Conservation (phyloP, 2,888 invertebrate species). For the Nomada goodeniana region DNA sequence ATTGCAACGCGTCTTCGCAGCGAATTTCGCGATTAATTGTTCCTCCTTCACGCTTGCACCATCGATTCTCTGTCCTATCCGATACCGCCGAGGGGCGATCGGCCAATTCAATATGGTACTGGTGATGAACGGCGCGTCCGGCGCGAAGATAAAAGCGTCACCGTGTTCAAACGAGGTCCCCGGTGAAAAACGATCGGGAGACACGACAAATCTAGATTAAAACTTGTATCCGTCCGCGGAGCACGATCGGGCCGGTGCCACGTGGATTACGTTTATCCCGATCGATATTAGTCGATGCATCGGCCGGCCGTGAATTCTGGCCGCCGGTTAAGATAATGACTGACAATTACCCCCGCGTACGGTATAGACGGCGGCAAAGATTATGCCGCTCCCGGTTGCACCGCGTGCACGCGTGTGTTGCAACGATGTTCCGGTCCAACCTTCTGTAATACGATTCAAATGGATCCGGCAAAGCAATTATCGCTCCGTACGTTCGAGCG, state of each 20-base stretch:
- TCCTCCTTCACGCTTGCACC: conserved; percentile 19
- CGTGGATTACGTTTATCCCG: conserved; percentile 31
- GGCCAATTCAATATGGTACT: conserved; percentile 56
- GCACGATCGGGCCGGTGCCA: conserved; percentile 16
- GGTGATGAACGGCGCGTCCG: conserved; percentile 70
- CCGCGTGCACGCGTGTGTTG: no score
- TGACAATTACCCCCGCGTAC: background rate
- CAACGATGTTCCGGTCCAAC: background rate
- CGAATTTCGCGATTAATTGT: conserved; percentile 59
- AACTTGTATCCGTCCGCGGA: conserved; percentile 27
- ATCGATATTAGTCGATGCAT: conserved; percentile 10
- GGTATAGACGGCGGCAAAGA: background rate
- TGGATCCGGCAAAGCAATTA: background rate
- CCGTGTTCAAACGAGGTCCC: conserved; percentile 3
- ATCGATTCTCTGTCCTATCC: conserved; percentile 35
- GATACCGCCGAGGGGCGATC: conserved; percentile 46
- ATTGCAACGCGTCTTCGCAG: conserved; percentile 52
- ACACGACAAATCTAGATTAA: conserved; percentile 55
- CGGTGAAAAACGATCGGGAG: conserved; percentile 23
- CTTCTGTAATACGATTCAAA: background rate
- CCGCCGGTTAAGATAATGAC: background rate
- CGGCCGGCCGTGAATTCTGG: conserved; percentile 4
- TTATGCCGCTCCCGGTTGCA: no score
- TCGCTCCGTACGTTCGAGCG: background rate
- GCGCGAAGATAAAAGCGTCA: conserved; percentile 57